Evolutionary conservation across 2,888 invertebrate genomes (phyloP).

Genomic region (Empis livida): DNA sequence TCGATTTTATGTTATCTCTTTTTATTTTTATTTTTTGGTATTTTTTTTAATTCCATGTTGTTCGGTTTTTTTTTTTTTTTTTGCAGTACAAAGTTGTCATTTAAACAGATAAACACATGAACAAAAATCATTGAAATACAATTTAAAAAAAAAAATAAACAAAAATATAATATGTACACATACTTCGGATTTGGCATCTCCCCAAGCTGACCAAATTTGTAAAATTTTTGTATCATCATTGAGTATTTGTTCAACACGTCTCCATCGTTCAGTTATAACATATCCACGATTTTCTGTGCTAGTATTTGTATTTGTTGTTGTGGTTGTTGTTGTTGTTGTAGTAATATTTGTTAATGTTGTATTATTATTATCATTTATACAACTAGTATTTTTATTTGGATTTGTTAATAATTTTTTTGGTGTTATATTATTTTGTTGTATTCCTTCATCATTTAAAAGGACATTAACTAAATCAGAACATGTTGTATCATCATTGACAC

Average conservation of each 20-base stretch:
- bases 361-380: too few species aligned
- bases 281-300: conserved; percentile 35
- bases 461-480: conserved; percentile 67
- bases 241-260: conserved; percentile 58
- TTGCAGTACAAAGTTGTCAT: too few species aligned
- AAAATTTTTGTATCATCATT: conserved; percentile 54
- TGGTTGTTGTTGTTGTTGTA: conserved; percentile 4
- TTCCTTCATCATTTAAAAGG: conserved; percentile 43
- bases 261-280: conserved; percentile 57
- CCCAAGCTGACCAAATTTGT: conserved; percentile 66
- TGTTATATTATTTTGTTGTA: conserved; percentile 5
- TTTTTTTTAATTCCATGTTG: too few species aligned
- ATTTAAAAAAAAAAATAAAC: background rate
- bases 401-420: background rate
- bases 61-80: too few species aligned
- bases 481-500: conserved; percentile 60
- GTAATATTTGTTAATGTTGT: too few species aligned
- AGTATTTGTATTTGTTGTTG: conserved; percentile 1
- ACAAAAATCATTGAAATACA: background rate
- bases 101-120: too few species aligned
- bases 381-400: conserved; percentile 20
- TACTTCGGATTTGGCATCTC: conserved; percentile 47
- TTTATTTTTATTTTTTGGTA: too few species aligned
- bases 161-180: conserved; percentile 9
- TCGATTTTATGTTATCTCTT: too few species aligned